A percentile compares a stretch with the other conserved stretches of the same genome.
These are phyloP conservation scores for Mesochorus sp. DNA, from an alignment of 2,888 invertebrate genomes.

Conservation along the genomic window DNA sequence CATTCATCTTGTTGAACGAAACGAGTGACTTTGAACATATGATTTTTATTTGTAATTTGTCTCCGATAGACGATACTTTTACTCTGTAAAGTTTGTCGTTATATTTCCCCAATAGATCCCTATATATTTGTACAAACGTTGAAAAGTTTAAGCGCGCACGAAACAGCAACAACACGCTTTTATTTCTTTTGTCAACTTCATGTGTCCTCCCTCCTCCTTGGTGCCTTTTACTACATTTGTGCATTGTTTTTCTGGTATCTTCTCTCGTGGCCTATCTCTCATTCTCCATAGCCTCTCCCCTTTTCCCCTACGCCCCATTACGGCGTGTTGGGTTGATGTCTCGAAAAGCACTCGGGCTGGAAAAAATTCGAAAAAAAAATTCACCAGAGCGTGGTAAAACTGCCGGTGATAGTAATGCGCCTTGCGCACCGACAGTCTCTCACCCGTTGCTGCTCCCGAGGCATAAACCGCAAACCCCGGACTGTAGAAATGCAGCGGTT, in stretches of 20 bases:
- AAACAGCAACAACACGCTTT: background rate
- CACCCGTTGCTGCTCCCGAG: slow-evolving; percentile 18
- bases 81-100: too few relatives aligned
- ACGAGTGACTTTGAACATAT: too few relatives aligned
- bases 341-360: slow-evolving; percentile 29
- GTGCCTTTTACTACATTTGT: background rate
- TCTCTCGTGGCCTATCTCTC: too few relatives aligned
- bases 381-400: slow-evolving; percentile 50
- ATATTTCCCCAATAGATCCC: too few relatives aligned
- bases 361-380: slow-evolving; percentile 42
- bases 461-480: slow-evolving; percentile 27
- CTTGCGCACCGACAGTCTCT: background rate
- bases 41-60: too few relatives aligned
- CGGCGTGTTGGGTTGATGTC: background rate
- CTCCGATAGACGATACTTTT: too few relatives aligned
- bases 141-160: background rate
- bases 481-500: background rate
- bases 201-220: background rate
- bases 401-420: background rate
- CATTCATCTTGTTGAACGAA: too few relatives aligned
- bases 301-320: background rate
- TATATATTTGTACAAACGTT: too few relatives aligned
- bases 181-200: background rate
- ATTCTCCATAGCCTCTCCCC: background rate
- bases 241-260: background rate